Percentiles rank a stretch among this genome's conserved stretches.
Evolutionary conservation across 2,888 invertebrate genomes (phyloP).

Genomic region (Anaspis maculata): DNA sequence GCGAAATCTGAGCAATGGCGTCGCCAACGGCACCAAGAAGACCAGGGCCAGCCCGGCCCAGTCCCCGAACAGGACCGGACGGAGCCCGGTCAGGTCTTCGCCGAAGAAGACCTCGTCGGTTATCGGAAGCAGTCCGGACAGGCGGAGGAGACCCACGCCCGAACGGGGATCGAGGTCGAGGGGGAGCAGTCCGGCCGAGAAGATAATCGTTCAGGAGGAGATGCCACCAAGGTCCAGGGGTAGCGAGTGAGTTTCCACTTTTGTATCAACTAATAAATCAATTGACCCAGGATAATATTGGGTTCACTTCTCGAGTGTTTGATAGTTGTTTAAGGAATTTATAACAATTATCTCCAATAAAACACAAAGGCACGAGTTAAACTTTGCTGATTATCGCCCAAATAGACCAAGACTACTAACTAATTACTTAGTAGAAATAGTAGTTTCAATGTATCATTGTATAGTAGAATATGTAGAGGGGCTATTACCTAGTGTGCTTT

Average conservation of each 20-base stretch:
- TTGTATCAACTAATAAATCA: no score
- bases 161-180: slow-evolving; percentile 25
- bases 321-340: no score
- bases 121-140: slow-evolving; percentile 15
- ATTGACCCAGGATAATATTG: no score
- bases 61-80: slow-evolving; percentile 8
- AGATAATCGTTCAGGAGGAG: slow-evolving; percentile 22
- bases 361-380: no score
- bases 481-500: no score
- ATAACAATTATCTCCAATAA: no score
- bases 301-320: no score
- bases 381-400: no score
- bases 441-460: no score
- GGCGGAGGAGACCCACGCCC: slow-evolving; percentile 14
- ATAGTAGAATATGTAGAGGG: no score
- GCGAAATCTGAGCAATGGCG: slow-evolving; percentile 15
- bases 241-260: slow-evolving; percentile 40
- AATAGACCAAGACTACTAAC: no score
- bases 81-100: slow-evolving; percentile 10
- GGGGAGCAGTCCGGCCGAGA: slow-evolving; percentile 38
- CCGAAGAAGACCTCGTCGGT: slow-evolving; percentile 6
- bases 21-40: slow-evolving; percentile 10
- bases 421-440: no score
- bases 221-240: slow-evolving; percentile 37
- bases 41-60: slow-evolving; percentile 7